These are phyloP conservation scores for Ametastegia equiseti DNA, from an alignment of 2,888 invertebrate species.

Conservation along the genomic window DNA sequence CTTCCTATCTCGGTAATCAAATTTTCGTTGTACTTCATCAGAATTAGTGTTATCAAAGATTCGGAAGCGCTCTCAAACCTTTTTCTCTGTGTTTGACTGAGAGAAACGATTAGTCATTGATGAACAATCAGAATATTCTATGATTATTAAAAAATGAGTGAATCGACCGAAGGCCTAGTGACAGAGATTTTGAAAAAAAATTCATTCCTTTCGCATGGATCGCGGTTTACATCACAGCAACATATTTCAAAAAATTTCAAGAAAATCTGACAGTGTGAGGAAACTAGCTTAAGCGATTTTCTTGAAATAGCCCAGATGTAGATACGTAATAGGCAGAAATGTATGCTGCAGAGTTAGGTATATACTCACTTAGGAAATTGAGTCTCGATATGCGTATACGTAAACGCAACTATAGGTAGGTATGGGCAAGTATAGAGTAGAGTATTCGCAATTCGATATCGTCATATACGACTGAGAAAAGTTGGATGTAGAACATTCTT, in stretches of 20 bases:
- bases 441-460: constrained; percentile 37
- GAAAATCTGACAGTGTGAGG: neutral
- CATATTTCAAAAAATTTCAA: neutral
- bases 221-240: neutral
- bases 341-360: neutral
- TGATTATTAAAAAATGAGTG: too few species aligned
- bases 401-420: neutral
- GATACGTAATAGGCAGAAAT: neutral
- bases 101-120: neutral
- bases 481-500: constrained; percentile 43
- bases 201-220: too few species aligned
- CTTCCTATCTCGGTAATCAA: neutral
- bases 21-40: neutral
- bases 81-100: neutral
- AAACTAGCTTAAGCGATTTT: neutral
- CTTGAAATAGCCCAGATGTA: neutral
- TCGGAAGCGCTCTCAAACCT: neutral
- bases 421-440: neutral
- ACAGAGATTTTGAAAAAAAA: neutral
- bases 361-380: constrained; percentile 10
- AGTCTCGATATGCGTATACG: constrained; percentile 12
- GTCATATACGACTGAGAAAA: neutral
- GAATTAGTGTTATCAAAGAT: too few species aligned
- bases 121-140: too few species aligned
- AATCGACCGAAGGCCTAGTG: neutral